A percentile compares a stretch with the other conserved stretches of the same genome.
Conservation (phyloP, 2,888 invertebrate species). For the Proisotoma minuta region DNA sequence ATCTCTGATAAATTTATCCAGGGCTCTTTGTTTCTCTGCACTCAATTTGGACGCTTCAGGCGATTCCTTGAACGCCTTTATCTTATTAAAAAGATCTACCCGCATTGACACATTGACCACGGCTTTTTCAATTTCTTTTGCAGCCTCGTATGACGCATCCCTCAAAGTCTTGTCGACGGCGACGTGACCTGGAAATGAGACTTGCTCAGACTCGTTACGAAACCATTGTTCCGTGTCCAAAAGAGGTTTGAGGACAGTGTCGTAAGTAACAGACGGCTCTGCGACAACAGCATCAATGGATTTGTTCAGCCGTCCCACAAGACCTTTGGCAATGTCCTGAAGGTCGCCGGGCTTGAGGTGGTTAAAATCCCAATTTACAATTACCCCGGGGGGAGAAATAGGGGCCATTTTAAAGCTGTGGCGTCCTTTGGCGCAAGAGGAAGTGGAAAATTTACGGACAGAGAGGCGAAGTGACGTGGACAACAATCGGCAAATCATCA, state of each 20-base stretch:
- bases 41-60: constrained; percentile 41
- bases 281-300: constrained; percentile 44
- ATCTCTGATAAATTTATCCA: constrained; percentile 52
- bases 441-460: too few species aligned
- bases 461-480: too few species aligned
- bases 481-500: too few species aligned
- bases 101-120: constrained; percentile 55
- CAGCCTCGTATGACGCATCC: constrained; percentile 53
- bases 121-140: constrained; percentile 53
- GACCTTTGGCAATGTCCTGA: background rate
- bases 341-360: constrained; percentile 43
- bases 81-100: constrained; percentile 53
- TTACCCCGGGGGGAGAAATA: constrained; percentile 29
- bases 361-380: constrained; percentile 45
- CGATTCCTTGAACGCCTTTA: constrained; percentile 50
- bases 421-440: too few species aligned
- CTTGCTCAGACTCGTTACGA: constrained; percentile 49
- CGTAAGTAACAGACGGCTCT: constrained; percentile 41
- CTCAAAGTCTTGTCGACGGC: constrained; percentile 51
- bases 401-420: background rate
- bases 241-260: constrained; percentile 21
- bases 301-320: constrained; percentile 36
- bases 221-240: background rate
- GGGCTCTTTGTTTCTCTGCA: constrained; percentile 51
- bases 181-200: constrained; percentile 53